These are phyloP conservation scores for Uloborus diversus DNA, from an alignment of 1,140 invertebrate genomes.

Conservation along the genomic window DNA sequence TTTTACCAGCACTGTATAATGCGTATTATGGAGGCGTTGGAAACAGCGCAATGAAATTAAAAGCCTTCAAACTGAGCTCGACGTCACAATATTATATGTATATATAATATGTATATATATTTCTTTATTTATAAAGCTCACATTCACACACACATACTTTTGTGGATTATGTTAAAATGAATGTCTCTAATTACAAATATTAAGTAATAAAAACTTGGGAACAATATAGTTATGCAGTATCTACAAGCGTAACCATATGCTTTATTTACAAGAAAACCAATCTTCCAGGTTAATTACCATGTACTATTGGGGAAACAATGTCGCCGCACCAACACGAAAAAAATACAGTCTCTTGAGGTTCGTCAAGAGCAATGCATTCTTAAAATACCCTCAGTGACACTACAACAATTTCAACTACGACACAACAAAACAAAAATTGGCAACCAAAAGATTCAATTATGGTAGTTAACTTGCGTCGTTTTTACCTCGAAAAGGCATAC, in stretches of 20 bases:
- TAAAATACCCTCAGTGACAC: background rate
- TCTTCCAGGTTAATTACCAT: too few relatives aligned
- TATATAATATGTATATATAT: constrained; percentile 28
- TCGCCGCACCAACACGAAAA: background rate
- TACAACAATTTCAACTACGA: background rate
- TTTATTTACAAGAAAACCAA: constrained; percentile 29
- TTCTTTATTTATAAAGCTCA: constrained; percentile 38
- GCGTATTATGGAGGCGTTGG: too few relatives aligned
- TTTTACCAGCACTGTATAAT: too few relatives aligned
- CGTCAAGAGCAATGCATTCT: too few relatives aligned
- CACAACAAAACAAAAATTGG: background rate
- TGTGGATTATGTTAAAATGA: constrained; percentile 31
- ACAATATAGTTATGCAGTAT: constrained; percentile 31
- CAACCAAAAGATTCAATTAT: background rate
- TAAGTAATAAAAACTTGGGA: constrained; percentile 29
- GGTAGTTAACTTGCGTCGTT: constrained; percentile 32
- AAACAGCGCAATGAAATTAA: background rate
- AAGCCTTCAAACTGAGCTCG: background rate
- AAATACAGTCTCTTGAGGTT: too few relatives aligned
- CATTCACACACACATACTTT: constrained; percentile 29
- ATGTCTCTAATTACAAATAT: constrained; percentile 43
- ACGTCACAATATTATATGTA: constrained; percentile 26
- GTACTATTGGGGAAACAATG: background rate
- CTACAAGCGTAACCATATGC: constrained; percentile 51
- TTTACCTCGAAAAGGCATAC: background rate